Percentiles rank a stretch among this genome's conserved stretches.
Evolutionary conservation across 2,113 vertebrate genomes (phyloP).

Genomic region (Herpailurus yagouaroundi): DNA sequence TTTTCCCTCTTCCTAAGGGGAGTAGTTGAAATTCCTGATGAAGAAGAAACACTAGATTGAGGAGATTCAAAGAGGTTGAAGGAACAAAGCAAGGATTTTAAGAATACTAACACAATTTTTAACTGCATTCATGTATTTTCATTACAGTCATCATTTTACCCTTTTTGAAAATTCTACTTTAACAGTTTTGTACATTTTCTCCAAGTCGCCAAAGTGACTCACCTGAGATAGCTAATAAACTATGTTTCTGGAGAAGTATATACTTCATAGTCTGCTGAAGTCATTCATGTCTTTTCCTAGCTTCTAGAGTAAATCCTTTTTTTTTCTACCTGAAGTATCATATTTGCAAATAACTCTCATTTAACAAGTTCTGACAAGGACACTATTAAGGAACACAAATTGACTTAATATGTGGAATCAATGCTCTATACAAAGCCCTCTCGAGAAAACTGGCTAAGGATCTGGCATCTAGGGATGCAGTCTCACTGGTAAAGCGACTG

Average conservation of each 20-base stretch:
- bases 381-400: neutral
- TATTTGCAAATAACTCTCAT: neutral
- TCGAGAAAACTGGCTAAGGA: neutral
- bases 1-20: no score
- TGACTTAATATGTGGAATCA: neutral
- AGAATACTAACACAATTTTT: neutral
- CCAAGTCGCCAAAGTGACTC: neutral
- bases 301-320: neutral
- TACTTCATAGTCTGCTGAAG: neutral
- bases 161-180: neutral
- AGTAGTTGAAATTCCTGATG: neutral
- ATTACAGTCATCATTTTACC: neutral
- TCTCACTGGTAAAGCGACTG: neutral
- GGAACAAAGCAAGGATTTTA: neutral
- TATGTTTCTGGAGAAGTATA: neutral
- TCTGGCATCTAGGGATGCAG: neutral
- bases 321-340: neutral
- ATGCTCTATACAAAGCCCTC: neutral
- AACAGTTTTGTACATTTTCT: neutral
- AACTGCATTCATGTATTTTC: neutral
- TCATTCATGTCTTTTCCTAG: neutral
- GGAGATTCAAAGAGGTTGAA: neutral
- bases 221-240: neutral
- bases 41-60: neutral
- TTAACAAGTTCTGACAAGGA: neutral